A percentile compares a stretch with the other conserved stretches of the same genome.
phyloP scores from a whole-genome alignment of 2,113 vertebrate species.

The Sarotherodon lohbergeri region DNA sequence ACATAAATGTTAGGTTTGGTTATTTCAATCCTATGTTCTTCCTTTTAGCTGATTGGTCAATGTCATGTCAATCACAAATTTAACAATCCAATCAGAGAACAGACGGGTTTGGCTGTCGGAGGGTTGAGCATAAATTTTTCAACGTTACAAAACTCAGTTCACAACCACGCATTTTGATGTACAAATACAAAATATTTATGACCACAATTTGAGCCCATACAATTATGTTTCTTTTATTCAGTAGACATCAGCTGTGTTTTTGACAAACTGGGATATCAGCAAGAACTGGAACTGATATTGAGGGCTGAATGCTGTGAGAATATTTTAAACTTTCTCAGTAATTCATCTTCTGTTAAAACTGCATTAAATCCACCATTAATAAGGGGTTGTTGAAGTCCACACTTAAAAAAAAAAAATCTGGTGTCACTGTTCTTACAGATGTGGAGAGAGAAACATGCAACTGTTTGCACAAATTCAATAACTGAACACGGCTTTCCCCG shows the following conservation, averaged over 20 bases:
- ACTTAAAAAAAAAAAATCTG: neutral
- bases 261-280: neutral
- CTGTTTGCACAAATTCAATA: neutral
- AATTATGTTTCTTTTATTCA: neutral
- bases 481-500: neutral
- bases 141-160: neutral
- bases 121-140: neutral
- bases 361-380: neutral
- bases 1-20: neutral
- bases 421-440: neutral
- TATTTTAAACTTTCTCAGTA: neutral
- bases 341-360: neutral
- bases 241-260: neutral
- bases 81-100: neutral
- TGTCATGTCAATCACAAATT: neutral
- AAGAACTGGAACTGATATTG: neutral
- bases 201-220: neutral
- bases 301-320: neutral
- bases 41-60: neutral
- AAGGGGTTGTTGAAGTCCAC: neutral
- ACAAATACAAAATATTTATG: neutral
- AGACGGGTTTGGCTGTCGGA: neutral
- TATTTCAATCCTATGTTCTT: neutral
- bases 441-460: neutral
- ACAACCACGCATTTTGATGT: neutral